Evolutionary conservation across 2,888 invertebrate genomes (phyloP).

Genomic region (Epirrhoe tristata): DNA sequence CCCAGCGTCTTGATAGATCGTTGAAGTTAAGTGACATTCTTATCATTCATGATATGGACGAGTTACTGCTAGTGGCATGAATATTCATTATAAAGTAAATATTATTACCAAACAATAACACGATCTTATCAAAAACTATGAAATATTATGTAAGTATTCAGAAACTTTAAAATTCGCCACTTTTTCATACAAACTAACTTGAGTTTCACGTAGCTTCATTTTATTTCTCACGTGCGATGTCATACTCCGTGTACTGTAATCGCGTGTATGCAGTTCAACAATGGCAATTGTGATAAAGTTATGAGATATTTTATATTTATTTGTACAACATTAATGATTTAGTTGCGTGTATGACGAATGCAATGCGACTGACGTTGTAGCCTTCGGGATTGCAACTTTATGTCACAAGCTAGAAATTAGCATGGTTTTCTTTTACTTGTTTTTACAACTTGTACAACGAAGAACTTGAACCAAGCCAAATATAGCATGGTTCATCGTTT

Average conservation of each 20-base stretch:
- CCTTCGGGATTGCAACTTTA: slow-evolving; percentile 11
- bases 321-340: slow-evolving; percentile 19
- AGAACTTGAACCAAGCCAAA: no score
- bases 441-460: not conserved
- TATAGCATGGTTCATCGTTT: not conserved
- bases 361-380: not conserved
- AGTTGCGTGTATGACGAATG: slow-evolving; percentile 10
- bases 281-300: slow-evolving; percentile 19
- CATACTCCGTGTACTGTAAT: not conserved
- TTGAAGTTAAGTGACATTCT: not conserved
- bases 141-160: no score
- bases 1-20: not conserved
- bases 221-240: not conserved
- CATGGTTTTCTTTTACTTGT: not conserved
- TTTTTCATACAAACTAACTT: no score
- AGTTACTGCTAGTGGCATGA: no score
- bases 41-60: no score
- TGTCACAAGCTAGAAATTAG: not conserved
- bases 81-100: no score
- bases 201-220: not conserved
- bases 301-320: slow-evolving; percentile 19
- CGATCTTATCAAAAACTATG: no score
- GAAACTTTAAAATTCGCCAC: no score
- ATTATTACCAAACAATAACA: no score
- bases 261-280: slow-evolving; percentile 10